phyloP scores from a whole-genome alignment of 2,888 invertebrate species.

The Sthenelais limicola region DNA sequence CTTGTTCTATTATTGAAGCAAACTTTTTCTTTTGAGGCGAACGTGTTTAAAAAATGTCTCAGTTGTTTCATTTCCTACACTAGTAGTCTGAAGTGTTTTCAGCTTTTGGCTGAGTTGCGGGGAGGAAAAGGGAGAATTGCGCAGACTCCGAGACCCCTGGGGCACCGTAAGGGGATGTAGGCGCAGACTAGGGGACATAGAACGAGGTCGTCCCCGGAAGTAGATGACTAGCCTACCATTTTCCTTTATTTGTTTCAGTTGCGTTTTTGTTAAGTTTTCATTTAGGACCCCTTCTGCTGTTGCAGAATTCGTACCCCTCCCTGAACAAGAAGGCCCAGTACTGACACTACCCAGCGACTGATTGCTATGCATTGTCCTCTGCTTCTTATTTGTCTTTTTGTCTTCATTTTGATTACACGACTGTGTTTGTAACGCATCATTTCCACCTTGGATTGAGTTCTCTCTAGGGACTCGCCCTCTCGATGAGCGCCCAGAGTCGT shows the following conservation, averaged over 20 bases:
- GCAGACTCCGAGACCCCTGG: conserved; percentile 13
- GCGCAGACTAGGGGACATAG: conserved; percentile 27
- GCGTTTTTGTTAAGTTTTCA: conserved; percentile 23
- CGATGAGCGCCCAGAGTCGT: no score
- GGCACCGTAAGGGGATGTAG: conserved; percentile 23
- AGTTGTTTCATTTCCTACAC: neutral
- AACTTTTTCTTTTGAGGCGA: conserved; percentile 22
- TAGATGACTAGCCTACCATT: conserved; percentile 41
- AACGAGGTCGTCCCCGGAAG: conserved; percentile 28
- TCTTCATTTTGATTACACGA: no score
- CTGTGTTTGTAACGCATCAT: no score
- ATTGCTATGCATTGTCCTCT: no score
- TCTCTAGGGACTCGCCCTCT: no score
- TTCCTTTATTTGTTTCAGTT: conserved; percentile 33
- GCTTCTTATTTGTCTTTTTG: no score
- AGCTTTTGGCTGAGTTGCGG: conserved; percentile 15
- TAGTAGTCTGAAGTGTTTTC: neutral
- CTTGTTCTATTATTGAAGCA: conserved; percentile 4
- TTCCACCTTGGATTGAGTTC: no score
- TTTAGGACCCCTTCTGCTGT: no score
- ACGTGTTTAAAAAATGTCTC: conserved; percentile 18
- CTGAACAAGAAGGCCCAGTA: no score
- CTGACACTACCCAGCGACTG: no score
- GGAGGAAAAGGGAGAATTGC: conserved; percentile 21
- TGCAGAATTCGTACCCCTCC: no score